Evolutionary conservation across 2,113 vertebrate species (phyloP).

Genomic region (Phasianus colchicus): DNA sequence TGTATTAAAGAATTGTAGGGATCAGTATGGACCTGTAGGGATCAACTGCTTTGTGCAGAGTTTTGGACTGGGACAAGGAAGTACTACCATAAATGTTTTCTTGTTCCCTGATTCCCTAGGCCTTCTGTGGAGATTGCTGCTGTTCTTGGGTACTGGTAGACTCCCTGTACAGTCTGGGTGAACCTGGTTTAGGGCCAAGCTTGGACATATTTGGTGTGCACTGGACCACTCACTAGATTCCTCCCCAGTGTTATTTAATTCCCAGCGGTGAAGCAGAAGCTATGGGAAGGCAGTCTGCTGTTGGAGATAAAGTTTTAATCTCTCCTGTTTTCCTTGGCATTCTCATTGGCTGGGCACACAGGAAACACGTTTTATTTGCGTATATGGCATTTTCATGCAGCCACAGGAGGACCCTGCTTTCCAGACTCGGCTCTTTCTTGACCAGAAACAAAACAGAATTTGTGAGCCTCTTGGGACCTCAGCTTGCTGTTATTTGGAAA

Average conservation of each 20-base stretch:
- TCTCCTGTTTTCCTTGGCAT: constrained; percentile 11
- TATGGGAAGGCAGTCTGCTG: background rate
- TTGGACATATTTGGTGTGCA: background rate
- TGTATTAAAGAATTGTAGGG: background rate
- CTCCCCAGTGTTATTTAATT: background rate
- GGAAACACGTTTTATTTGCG: background rate
- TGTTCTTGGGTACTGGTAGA: background rate
- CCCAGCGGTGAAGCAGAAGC: background rate
- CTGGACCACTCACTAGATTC: background rate
- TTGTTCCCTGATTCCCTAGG: background rate
- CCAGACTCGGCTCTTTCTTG: background rate
- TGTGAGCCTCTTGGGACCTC: background rate
- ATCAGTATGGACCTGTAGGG: no score
- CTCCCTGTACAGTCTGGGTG: background rate
- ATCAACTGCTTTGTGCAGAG: background rate
- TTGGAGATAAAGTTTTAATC: constrained; percentile 19
- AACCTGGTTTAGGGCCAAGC: background rate
- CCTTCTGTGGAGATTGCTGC: background rate
- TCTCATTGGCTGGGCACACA: background rate
- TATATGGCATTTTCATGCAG: background rate
- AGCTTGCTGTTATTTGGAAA: background rate
- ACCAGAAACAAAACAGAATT: background rate
- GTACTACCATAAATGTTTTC: background rate
- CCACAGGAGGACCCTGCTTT: background rate
- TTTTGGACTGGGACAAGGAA: background rate